A percentile compares a stretch with the other conserved stretches of the same genome.
Evolutionary conservation across 2,113 vertebrate species (phyloP).

Genomic region (Urocitellus parryii): DNA sequence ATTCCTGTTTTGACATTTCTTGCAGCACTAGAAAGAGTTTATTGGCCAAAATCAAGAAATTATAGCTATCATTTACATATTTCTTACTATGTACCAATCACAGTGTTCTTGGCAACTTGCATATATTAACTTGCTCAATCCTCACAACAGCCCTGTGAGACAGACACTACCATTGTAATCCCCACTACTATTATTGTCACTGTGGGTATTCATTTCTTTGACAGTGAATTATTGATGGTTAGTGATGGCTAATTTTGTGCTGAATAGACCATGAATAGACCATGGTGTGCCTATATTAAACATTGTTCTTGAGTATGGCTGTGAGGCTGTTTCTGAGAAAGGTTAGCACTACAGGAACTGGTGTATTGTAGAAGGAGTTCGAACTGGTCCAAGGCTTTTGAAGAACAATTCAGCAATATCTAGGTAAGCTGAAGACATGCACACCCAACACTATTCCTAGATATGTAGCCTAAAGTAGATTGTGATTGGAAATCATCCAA

Average conservation of each 20-base stretch:
- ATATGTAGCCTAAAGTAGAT: neutral
- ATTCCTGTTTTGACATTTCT: neutral
- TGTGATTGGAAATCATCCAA: neutral
- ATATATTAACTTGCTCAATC: neutral
- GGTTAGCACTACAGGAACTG: neutral
- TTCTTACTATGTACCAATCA: too few relatives aligned
- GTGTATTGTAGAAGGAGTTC: neutral
- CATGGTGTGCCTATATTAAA: neutral
- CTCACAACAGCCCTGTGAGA: neutral
- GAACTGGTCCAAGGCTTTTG: neutral
- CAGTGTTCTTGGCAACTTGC: neutral
- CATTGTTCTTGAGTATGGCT: neutral
- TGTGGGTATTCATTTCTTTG: neutral
- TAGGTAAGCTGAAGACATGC: neutral
- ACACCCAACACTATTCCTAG: neutral
- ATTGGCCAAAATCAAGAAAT: neutral
- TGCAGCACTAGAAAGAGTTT: neutral
- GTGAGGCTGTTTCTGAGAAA: neutral
- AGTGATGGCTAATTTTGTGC: neutral
- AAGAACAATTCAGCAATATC: neutral
- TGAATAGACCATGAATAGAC: neutral
- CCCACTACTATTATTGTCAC: neutral
- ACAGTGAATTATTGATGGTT: neutral
- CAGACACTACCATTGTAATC: too few relatives aligned
- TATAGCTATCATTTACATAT: neutral